Base-by-base conservation (phyloP, 2,797 vertebrate genomes). In the Nyctibius grandis region DNA sequence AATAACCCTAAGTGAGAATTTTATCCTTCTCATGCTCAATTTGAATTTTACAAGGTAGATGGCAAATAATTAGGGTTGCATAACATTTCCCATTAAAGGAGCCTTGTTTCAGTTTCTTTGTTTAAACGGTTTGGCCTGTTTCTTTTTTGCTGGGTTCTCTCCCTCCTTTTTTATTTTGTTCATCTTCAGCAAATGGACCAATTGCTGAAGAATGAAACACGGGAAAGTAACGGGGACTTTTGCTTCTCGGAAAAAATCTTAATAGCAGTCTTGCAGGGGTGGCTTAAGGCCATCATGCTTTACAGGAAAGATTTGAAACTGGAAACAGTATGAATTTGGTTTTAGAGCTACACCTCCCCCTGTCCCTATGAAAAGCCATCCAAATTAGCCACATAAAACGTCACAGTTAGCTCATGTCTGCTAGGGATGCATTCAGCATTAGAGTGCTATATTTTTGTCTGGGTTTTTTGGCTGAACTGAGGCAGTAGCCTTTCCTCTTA, bases 31-130 rank as follows among this genome's bases (percentile, higher is more conserved):
- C 31, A 40, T 92, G 68, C 82, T 89, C 85, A 60, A 88, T 95
- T 95, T 92, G 79, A 91, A 70, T 93, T 94, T 94, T 91, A 89
- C 65, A 80, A 91, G 68, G 75, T 64, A 95, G 88, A 94, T 88
- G 76, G 73, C 64, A 90, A 86, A 65, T 72, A 85, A 77, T 57
- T 88, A 93, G 85, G 40, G 77, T 96, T 93, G 77, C 56, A 13
- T 87, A 92, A 94, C 40, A 23, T 78, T 91, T 76, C 59, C 38
- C 3, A 1, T 79, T 93, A 48, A 65, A 90, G 76, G 48, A 85
- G 18, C 31, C 13, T 82, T 84, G 16, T 90, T 94, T 74, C 51
- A 67, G 40, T 85, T 34, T 91, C 59, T 47, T 28, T 72, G 8
- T 69, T 88, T 89, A 85, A 91, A 48, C 42, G 28, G 3, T 67